Conservation (phyloP, 2,888 invertebrate genomes). For the Ormyrus pomaceus region DNA sequence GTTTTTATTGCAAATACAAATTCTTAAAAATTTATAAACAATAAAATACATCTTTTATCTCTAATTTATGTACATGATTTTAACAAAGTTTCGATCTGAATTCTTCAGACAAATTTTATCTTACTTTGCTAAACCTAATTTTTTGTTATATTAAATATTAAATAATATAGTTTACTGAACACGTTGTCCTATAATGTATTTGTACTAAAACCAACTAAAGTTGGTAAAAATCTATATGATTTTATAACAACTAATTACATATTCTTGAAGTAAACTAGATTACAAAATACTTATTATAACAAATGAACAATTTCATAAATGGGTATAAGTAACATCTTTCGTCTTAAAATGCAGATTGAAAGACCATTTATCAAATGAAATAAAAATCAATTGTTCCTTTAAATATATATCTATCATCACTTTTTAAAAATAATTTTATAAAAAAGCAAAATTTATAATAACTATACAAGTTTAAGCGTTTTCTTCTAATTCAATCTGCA, state of each 20-base stretch:
- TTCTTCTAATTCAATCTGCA: neutral
- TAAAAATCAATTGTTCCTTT: neutral
- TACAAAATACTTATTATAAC: slow-evolving; percentile 20
- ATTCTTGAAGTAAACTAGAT: slow-evolving; percentile 23
- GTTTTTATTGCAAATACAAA: slow-evolving; percentile 54
- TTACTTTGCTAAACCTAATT: slow-evolving; percentile 2
- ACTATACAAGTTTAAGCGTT: slow-evolving; percentile 3
- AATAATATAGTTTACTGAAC: slow-evolving; percentile 37
- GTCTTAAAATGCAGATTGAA: neutral
- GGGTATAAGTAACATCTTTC: neutral
- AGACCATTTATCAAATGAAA: slow-evolving; percentile 2
- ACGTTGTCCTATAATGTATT: slow-evolving; percentile 1
- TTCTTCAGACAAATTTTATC: slow-evolving; percentile 33
- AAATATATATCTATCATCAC: neutral
- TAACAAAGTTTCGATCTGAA: slow-evolving; percentile 41
- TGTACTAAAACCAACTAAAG: neutral
- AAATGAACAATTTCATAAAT: slow-evolving; percentile 4
- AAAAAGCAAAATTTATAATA: slow-evolving; percentile 6
- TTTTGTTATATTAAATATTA: slow-evolving; percentile 28
- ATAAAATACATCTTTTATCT: slow-evolving; percentile 53
- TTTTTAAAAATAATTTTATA: neutral
- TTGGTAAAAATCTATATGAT: neutral
- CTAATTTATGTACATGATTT: slow-evolving; percentile 51
- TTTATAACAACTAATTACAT: neutral
- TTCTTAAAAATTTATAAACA: slow-evolving; percentile 51